Conservation (phyloP, 2,888 invertebrate species). For the Hofmannophila pseudospretella region DNA sequence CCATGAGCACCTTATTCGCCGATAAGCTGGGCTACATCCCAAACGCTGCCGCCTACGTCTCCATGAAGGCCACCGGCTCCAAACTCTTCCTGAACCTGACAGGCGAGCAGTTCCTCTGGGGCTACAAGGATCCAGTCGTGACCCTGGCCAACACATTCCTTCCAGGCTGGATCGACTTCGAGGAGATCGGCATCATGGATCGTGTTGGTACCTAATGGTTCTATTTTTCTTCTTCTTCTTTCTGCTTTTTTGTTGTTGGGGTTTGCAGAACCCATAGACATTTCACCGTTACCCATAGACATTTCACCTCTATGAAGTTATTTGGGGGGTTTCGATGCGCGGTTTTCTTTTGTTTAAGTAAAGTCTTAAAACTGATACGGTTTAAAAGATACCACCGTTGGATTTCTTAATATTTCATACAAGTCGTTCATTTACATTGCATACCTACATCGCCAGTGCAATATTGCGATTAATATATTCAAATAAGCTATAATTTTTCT, state of each 20-base stretch:
- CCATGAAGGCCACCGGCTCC: conserved; percentile 80
- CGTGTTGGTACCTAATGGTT: conserved; percentile 75
- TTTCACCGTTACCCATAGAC: background rate
- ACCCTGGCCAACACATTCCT: conserved; percentile 83
- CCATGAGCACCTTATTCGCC: conserved; percentile 58
- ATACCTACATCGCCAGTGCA: too few relatives aligned
- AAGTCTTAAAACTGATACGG: too few relatives aligned
- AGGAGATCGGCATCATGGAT: conserved; percentile 88
- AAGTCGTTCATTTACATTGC: background rate
- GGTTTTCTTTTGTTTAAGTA: too few relatives aligned
- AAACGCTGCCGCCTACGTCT: conserved; percentile 81
- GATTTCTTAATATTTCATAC: background rate
- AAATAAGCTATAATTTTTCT: too few relatives aligned
- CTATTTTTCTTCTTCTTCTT: background rate
- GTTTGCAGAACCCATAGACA: background rate
- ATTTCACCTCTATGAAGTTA: too few relatives aligned
- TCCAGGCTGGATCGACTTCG: conserved; percentile 89
- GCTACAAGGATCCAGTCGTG: conserved; percentile 88
- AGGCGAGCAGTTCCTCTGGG: conserved; percentile 88
- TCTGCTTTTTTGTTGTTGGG: too few relatives aligned
- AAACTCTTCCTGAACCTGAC: conserved; percentile 82
- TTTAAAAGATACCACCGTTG: background rate
- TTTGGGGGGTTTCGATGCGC: too few relatives aligned
- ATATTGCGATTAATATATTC: too few relatives aligned
- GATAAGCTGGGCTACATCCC: conserved; percentile 67